Evolutionary conservation across 2,113 vertebrate genomes (phyloP).

Genomic region (Chaetops frenatus): DNA sequence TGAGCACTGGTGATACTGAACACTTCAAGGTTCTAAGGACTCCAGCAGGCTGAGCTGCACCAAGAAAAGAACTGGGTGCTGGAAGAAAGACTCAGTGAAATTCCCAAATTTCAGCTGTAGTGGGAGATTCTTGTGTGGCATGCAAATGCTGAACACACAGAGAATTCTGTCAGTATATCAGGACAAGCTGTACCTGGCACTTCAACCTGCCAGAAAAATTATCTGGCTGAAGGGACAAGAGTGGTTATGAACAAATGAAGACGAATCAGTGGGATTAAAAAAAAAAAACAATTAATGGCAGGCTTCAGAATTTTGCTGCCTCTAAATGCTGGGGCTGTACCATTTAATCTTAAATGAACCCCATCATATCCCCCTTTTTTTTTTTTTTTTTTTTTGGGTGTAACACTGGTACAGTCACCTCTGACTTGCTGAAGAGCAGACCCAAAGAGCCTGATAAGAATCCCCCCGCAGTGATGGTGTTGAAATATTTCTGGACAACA

Average conservation of each 20-base stretch:
- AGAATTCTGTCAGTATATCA: background rate
- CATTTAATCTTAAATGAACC: background rate
- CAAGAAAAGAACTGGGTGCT: background rate
- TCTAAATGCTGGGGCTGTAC: background rate
- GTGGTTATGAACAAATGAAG: background rate
- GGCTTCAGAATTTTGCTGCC: background rate
- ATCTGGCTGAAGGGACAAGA: background rate
- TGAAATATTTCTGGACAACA: background rate
- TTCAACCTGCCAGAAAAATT: background rate
- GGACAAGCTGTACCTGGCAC: background rate
- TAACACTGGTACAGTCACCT: background rate
- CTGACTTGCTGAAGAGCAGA: background rate
- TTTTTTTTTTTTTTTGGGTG: background rate
- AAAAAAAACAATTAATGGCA: background rate
- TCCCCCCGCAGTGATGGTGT: background rate
- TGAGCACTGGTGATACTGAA: background rate
- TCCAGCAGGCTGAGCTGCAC: background rate
- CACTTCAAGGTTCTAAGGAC: background rate
- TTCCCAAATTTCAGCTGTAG: background rate
- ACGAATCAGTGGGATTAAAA: background rate
- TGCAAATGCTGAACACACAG: background rate
- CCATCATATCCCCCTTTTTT: rapidly evolving
- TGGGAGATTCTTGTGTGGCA: background rate
- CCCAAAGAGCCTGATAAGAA: background rate
- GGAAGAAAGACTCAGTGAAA: background rate